These are phyloP conservation scores for Cryptus armator DNA, from an alignment of 2,888 invertebrate species.

Conservation along the genomic window DNA sequence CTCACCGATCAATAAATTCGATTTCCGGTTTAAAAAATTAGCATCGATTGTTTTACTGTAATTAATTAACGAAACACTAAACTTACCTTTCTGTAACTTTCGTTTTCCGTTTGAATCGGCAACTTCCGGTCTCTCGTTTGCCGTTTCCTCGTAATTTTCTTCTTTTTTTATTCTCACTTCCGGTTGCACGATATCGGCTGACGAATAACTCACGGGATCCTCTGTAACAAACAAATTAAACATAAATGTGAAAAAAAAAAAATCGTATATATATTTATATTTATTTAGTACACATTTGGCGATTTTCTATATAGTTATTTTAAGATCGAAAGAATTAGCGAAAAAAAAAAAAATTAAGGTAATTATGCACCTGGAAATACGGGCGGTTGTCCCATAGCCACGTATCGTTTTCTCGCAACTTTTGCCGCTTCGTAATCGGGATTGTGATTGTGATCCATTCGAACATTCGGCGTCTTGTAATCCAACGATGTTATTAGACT, in stretches of 20 bases:
- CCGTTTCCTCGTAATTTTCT: not conserved
- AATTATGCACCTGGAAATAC: conserved; percentile 70
- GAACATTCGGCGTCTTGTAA: conserved; percentile 81
- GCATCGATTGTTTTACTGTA: not conserved
- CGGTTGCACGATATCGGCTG: not conserved
- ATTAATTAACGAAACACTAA: not conserved
- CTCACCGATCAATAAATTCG: not conserved
- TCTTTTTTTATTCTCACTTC: conserved; percentile 5
- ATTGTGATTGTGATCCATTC: conserved; percentile 85
- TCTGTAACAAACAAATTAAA: not conserved
- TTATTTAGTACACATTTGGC: no score
- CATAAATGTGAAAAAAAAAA: not conserved
- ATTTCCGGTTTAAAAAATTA: not conserved
- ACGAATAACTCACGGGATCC: not conserved
- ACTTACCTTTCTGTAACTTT: conserved; percentile 11
- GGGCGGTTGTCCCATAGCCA: conserved; percentile 76
- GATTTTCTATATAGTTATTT: no score
- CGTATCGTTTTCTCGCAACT: conserved; percentile 81
- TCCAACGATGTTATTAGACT: conserved; percentile 84
- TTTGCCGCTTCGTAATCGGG: conserved; percentile 84
- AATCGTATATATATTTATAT: no score
- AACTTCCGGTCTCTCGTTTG: not conserved
- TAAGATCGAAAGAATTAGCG: not conserved
- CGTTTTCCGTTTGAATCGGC: not conserved
- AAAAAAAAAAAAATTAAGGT: not conserved